Evolutionary conservation across 23 tunicate species (phyloP).

Genomic region (Corella eumyota): DNA sequence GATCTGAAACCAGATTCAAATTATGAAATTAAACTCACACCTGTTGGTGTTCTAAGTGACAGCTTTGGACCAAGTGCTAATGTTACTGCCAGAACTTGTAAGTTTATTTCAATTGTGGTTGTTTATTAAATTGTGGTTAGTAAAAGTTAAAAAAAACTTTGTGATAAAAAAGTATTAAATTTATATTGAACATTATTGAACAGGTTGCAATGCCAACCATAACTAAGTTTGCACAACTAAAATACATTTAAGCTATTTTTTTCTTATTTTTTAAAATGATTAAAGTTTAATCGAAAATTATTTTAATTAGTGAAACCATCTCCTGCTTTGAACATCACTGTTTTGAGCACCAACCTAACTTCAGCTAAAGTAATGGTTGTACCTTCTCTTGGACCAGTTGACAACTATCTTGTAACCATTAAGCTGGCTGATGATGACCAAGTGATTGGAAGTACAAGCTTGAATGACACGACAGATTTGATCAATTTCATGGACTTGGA

Average conservation of each 20-base stretch:
- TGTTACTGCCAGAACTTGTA: slow-evolving; percentile 18
- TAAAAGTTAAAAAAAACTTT: too few relatives aligned
- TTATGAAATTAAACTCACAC: slow-evolving; percentile 3
- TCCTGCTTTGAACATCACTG: too few relatives aligned
- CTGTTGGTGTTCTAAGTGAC: background rate
- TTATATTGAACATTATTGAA: too few relatives aligned
- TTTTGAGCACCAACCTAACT: background rate
- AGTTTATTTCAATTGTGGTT: too few relatives aligned
- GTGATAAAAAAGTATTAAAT: too few relatives aligned
- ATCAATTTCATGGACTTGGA: background rate
- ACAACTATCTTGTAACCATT: background rate
- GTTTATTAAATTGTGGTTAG: too few relatives aligned
- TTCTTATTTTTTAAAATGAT: too few relatives aligned
- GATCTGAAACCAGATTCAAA: slow-evolving; percentile 1
- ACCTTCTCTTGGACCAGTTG: slow-evolving; percentile 3
- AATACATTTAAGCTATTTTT: too few relatives aligned
- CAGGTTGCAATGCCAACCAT: too few relatives aligned
- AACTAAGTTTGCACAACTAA: too few relatives aligned
- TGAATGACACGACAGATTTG: background rate
- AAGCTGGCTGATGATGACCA: background rate
- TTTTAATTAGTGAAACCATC: too few relatives aligned
- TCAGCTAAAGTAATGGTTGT: slow-evolving; percentile 1
- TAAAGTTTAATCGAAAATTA: too few relatives aligned
- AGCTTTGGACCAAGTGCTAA: slow-evolving; percentile 4
- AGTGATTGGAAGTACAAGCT: background rate